Base-by-base conservation (phyloP, 2,113 vertebrate species). In the Boleophthalmus pectinirostris region DNA sequence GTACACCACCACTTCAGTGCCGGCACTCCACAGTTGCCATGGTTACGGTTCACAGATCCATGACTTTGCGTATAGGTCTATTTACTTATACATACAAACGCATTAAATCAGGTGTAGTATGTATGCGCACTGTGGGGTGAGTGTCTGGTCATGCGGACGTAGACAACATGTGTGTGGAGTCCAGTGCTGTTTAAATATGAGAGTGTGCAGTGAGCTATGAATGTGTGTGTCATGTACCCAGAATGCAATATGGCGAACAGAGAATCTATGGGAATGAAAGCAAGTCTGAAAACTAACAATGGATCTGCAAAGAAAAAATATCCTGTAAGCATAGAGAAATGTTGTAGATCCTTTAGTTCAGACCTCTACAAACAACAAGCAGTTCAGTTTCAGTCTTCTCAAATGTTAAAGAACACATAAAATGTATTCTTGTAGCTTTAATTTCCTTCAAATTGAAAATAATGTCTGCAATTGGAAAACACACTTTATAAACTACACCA, bases 51-150 rank as follows among this genome's bases (percentile, higher is more conserved):
- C 76, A 25, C 69, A 11, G 66, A 80, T 80, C 69, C 72, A 38
- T 77, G 46, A 60, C 69, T 80, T 78, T 80, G 77, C 74, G 76
- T 51, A 81, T 51, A 81, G 46, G 69, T 45, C 72, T 75, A 47
- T 23, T 45, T 33, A 67, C 43, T 75, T 79, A 69, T 56, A 75
- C 53, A 79, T 69, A 70, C 56, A 76, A 65, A 83, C 65, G 24
- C 54, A 69, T 81, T 70, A 68, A 51, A 77, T 77, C 57, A 49
- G 33, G 43, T 43, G 38, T 43, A 11, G 20, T 20, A 51, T 51
- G 20, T 51, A 20, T 51, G 47, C 18, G 16, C 43, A 20, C 70
- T 69, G 1, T 54, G 23, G 66, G 75, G 73, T 73, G 70, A 81
- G 66, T 12, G 61, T 18, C 33, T 64, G 61, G 61, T 64, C 61